Base-by-base conservation (phyloP, 2,888 invertebrate genomes). In the Acleris sparsana region DNA sequence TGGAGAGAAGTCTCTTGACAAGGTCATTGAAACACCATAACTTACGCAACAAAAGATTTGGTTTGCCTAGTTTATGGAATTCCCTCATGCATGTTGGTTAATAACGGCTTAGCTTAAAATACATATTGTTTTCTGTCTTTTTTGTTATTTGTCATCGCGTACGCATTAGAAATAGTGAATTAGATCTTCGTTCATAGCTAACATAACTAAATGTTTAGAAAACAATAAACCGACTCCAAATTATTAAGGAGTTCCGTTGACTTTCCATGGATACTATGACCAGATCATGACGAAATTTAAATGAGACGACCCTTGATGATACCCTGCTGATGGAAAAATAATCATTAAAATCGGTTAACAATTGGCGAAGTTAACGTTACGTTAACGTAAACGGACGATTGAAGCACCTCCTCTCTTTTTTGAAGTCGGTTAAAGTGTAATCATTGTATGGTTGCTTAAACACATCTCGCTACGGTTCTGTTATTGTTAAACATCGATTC, bases 61-160 rank as follows among this genome's bases (percentile, higher is more conserved):
- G 29, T 70, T 60, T 72, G 73, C 73, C 72, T 71, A 75, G 70
- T 76, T 79, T 75, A 76, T 75, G 75, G 70, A 67, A 61, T 70
- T 72, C 70, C 64, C 67, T 22, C 51, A 57, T 84, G 84, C 82
- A 84, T 84, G 83, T 55, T 68, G 67, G 70, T 58, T 25, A 43
- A 69, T 80, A 80, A 82, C 75, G 72, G 83, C 80, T 82, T 83
- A 63, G 82, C 80, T 83, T 73, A 55, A 67, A 67, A 53, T 43
- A 13, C 33, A 33, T 55, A 48, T 56, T 39, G 25, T 25, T 39
- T 56, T 53, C 29, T 51, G 11, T 39, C 44, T 58, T 39, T 55
- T 63, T 53, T 48, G 39, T 20, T 52, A 44, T 80, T 72, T 16
- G 22, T 25, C 43, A 44, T 53, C 57, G 52, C 39, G 66, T 53